A percentile compares a stretch with the other conserved stretches of the same genome.
Conservation (phyloP, 2,888 invertebrate genomes). For the Tachystola acroxantha region DNA sequence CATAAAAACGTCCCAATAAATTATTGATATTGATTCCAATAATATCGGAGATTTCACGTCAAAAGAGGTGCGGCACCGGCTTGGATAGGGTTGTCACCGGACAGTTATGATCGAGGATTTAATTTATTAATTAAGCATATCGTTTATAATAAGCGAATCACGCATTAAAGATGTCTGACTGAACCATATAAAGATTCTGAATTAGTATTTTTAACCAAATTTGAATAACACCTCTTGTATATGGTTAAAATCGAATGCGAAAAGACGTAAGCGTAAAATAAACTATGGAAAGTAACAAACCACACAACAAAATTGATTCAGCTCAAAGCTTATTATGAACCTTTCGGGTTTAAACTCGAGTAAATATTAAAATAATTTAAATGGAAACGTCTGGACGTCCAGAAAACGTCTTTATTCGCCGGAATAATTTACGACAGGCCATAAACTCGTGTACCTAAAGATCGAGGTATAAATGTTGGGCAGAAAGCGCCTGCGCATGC, state of each 20-base stretch:
- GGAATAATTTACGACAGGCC: constrained; percentile 57
- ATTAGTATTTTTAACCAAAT: too few relatives aligned
- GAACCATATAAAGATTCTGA: too few relatives aligned
- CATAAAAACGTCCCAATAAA: constrained; percentile 5
- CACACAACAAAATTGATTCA: constrained; percentile 46
- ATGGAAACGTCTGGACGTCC: constrained; percentile 58
- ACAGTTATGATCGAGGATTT: too few relatives aligned
- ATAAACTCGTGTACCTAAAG: constrained; percentile 66
- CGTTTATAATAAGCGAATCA: too few relatives aligned
- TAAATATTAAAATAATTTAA: constrained; percentile 66
- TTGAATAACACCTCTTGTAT: too few relatives aligned
- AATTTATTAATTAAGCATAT: too few relatives aligned
- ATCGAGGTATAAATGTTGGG: constrained; percentile 64
- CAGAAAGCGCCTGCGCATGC: constrained; percentile 38
- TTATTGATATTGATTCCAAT: constrained; percentile 4
- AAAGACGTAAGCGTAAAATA: too few relatives aligned
- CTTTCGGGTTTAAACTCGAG: constrained; percentile 41
- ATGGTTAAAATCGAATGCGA: too few relatives aligned
- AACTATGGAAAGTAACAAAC: background rate
- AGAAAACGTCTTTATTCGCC: constrained; percentile 71
- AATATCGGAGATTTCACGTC: background rate
- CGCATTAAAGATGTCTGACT: too few relatives aligned
- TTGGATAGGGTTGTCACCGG: background rate
- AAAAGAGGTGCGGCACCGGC: constrained; percentile 10
- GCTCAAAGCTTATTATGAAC: constrained; percentile 56